phyloP scores from a whole-genome alignment of 2,797 vertebrate genomes.

The Galagoides demidoff region DNA sequence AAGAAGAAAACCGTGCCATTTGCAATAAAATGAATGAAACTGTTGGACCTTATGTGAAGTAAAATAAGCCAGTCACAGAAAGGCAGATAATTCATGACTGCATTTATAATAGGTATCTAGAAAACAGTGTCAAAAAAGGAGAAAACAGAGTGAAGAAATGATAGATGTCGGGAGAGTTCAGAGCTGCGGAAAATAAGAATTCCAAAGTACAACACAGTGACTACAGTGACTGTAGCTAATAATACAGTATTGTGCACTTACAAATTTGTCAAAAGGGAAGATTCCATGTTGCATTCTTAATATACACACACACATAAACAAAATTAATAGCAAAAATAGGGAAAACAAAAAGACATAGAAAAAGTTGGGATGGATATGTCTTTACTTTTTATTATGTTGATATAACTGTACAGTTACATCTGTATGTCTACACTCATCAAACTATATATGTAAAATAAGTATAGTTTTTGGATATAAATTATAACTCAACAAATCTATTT shows the following conservation, averaged over 20 bases:
- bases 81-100: not conserved
- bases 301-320: not conserved
- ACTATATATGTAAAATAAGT: not conserved
- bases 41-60: not conserved
- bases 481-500: not conserved
- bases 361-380: not conserved
- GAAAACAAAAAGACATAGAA: not conserved
- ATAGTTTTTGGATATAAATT: not conserved
- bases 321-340: not conserved
- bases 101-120: not conserved
- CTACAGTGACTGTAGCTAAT: not conserved
- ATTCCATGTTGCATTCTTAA: not conserved
- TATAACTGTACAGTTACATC: not conserved
- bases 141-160: not conserved
- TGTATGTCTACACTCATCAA: not conserved
- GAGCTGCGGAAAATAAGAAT: not conserved
- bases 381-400: not conserved
- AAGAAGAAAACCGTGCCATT: not conserved
- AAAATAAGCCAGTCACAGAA: not conserved
- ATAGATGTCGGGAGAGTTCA: not conserved
- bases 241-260: not conserved
- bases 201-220: not conserved
- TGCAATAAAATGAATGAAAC: not conserved
- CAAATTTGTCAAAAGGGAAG: not conserved
- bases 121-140: not conserved